These are phyloP conservation scores for Dipodomys merriami DNA, from an alignment of 2,113 vertebrate species.

Conservation along the genomic window DNA sequence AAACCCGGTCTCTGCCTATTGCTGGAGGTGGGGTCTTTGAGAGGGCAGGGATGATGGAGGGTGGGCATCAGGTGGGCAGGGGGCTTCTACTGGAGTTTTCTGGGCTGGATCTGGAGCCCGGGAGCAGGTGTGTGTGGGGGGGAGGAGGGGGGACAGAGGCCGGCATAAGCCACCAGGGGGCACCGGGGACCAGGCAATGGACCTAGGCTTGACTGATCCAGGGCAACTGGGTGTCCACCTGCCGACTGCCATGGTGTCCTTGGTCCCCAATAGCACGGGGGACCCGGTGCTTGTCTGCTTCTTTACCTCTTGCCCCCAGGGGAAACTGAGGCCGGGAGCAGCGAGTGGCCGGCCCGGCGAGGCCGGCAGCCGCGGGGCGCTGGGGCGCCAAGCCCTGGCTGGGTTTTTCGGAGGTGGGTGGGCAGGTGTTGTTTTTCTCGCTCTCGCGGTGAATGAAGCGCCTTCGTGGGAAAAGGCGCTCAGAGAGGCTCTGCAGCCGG, in stretches of 20 bases:
- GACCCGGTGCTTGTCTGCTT: not conserved
- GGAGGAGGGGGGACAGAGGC: not conserved
- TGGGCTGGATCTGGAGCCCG: no score
- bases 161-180: constrained; percentile 58
- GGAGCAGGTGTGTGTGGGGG: accelerated
- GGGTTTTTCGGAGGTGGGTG: not conserved
- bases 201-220: no score
- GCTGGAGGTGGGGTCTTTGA: not conserved
- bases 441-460: constrained; percentile 23
- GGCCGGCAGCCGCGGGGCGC: no score
- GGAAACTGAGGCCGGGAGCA: not conserved
- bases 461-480: constrained; percentile 61
- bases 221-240: not conserved
- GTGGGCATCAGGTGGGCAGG: accelerated
- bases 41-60: not conserved
- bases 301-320: not conserved
- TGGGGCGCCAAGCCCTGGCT: not conserved
- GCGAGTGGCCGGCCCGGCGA: not conserved
- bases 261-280: not conserved
- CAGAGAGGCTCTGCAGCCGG: constrained; percentile 55
- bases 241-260: not conserved
- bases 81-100: no score
- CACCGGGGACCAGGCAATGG: not conserved
- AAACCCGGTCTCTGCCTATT: not conserved
- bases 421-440: not conserved